Evolutionary conservation across 2,113 vertebrate species (phyloP).

Genomic region (Sinocyclocheilus anshuiensis): DNA sequence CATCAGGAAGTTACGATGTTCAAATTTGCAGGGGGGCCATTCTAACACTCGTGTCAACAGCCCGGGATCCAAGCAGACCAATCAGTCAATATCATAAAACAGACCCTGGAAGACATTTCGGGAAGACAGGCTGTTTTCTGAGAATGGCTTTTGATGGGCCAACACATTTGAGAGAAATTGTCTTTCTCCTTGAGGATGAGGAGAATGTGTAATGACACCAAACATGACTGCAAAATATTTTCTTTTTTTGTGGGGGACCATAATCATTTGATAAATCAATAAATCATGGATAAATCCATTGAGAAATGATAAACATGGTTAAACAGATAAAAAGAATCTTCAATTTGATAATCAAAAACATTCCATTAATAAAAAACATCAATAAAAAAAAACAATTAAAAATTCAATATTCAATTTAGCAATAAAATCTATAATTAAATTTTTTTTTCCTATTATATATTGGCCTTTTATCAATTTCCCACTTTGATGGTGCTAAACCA

Average conservation of each 20-base stretch:
- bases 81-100: slow-evolving; percentile 74
- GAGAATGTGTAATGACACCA: neutral
- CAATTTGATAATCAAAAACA: too few species aligned
- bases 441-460: too few species aligned
- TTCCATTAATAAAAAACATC: too few species aligned
- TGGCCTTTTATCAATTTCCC: too few species aligned
- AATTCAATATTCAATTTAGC: too few species aligned
- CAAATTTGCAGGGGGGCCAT: slow-evolving; percentile 73
- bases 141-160: slow-evolving; percentile 65
- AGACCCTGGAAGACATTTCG: slow-evolving; percentile 60
- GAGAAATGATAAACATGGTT: neutral
- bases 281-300: neutral
- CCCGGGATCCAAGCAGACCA: slow-evolving; percentile 61
- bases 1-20: slow-evolving; percentile 74
- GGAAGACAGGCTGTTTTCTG: slow-evolving; percentile 68
- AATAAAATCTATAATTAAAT: too few species aligned
- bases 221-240: slow-evolving; percentile 41
- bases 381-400: too few species aligned
- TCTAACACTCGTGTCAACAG: slow-evolving; percentile 77
- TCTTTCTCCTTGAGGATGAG: neutral
- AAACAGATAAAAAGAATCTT: neutral
- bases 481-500: too few species aligned
- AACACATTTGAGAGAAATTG: slow-evolving; percentile 54
- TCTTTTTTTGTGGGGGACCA: neutral
- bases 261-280: neutral